Conservation (phyloP, 2,113 vertebrate genomes). For the Sinocyclocheilus grahami region DNA sequence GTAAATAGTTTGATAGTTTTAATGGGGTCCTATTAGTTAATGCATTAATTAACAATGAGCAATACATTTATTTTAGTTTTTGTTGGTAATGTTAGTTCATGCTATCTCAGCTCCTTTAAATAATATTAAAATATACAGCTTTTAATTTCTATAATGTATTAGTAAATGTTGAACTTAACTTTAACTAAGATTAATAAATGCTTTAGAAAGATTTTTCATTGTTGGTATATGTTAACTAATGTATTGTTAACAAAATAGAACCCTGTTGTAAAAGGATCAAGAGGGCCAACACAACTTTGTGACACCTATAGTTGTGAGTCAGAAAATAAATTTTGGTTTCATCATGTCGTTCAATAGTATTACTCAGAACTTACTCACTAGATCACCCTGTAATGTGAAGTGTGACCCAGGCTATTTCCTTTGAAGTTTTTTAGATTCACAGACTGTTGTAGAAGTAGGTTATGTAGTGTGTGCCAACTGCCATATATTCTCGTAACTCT, state of each 20-base stretch:
- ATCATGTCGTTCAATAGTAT: neutral
- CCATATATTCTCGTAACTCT: conserved; percentile 13
- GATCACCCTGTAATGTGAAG: neutral
- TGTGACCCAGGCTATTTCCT: conserved; percentile 3
- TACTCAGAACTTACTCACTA: neutral
- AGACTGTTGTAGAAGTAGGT: conserved; percentile 25
- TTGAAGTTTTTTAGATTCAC: conserved; percentile 9
- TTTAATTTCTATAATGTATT: neutral
- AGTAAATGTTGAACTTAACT: neutral
- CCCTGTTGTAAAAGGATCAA: neutral
- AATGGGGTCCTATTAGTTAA: neutral
- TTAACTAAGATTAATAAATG: neutral
- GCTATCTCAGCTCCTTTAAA: neutral
- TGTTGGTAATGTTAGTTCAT: neutral
- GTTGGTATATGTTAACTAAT: neutral
- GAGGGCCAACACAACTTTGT: neutral
- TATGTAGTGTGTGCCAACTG: conserved; percentile 7
- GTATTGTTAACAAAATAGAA: neutral
- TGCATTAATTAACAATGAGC: neutral
- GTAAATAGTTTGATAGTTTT: neutral
- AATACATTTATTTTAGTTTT: neutral
- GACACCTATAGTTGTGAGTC: neutral
- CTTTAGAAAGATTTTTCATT: neutral
- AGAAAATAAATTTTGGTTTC: neutral
- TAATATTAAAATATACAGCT: neutral